phyloP scores from a whole-genome alignment of 2,113 vertebrate species.

The Limnothrissa miodon region DNA sequence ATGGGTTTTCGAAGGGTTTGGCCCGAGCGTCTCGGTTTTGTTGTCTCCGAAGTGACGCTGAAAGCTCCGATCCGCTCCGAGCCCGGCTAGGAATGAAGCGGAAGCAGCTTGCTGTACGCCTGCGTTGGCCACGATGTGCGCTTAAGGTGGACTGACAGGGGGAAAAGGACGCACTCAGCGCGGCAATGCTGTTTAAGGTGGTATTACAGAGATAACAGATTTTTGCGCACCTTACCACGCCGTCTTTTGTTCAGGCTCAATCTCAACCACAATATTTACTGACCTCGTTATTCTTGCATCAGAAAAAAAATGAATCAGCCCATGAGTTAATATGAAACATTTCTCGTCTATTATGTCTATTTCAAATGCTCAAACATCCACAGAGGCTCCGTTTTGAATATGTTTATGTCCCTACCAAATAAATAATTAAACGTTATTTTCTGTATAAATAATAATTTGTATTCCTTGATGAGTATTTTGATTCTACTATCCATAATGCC shows the following conservation, averaged over 20 bases:
- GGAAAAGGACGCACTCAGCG: conserved; percentile 48
- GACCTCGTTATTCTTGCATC: background rate
- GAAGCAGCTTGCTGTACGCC: conserved; percentile 67
- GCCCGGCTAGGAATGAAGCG: conserved; percentile 71
- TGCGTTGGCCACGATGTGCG: conserved; percentile 68
- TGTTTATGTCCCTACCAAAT: background rate
- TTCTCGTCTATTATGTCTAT: background rate
- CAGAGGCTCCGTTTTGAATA: background rate
- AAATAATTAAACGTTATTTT: background rate
- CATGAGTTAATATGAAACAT: background rate
- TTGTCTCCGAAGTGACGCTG: conserved; percentile 75
- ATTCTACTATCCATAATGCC: background rate
- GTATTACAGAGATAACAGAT: conserved; percentile 48
- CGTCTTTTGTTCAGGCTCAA: conserved; percentile 58
- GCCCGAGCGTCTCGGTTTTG: conserved; percentile 64
- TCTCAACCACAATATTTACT: background rate
- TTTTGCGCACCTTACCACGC: conserved; percentile 38
- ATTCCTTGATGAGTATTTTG: background rate
- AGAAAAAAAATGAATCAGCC: background rate
- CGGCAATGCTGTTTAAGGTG: conserved; percentile 68
- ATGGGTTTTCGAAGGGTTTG: conserved; percentile 62
- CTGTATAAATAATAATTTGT: background rate
- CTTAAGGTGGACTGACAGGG: conserved; percentile 73
- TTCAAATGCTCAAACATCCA: background rate
- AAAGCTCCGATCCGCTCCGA: conserved; percentile 68